A percentile compares a stretch with the other conserved stretches of the same genome.
These are phyloP conservation scores for Chelonus formosanus DNA, from an alignment of 2,888 invertebrate species.

Conservation along the genomic window DNA sequence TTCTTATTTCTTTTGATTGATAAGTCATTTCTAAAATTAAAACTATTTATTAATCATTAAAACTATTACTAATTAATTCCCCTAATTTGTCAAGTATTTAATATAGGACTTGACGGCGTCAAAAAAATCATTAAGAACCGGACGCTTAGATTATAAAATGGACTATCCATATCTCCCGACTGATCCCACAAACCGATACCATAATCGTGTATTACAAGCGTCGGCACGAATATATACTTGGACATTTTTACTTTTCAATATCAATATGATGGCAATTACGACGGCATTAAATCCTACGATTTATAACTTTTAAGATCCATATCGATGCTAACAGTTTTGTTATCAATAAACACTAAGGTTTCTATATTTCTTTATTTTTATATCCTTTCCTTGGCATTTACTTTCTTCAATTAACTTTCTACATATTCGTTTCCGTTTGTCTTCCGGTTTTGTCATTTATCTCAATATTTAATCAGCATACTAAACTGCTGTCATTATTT, in stretches of 20 bases:
- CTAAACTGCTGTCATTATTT: too few relatives aligned
- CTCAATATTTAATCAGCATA: too few relatives aligned
- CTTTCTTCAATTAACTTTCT: conserved; percentile 9
- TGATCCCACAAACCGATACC: conserved; percentile 26
- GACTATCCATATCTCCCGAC: conserved; percentile 21
- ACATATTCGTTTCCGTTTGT: not conserved
- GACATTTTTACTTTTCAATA: conserved; percentile 15
- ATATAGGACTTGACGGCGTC: not conserved
- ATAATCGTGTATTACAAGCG: conserved; percentile 19
- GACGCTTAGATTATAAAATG: conserved; percentile 15
- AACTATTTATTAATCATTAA: not conserved
- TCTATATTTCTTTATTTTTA: conserved; percentile 1
- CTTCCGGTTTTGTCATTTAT: conserved; percentile 3
- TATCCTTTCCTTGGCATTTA: not conserved
- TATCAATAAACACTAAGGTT: conserved; percentile 26
- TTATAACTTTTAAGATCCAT: conserved; percentile 42
- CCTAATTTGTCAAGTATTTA: not conserved
- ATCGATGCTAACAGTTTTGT: conserved; percentile 32
- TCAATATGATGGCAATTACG: conserved; percentile 41
- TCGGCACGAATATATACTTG: conserved; percentile 6
- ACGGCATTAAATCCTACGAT: conserved; percentile 42
- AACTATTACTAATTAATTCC: not conserved
- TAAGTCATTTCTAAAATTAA: conserved; percentile 9
- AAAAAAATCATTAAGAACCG: conserved; percentile 10
- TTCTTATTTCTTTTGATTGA: not conserved